Evolutionary conservation across 2,113 vertebrate species (phyloP).

Genomic region (Phainopepla nitens): DNA sequence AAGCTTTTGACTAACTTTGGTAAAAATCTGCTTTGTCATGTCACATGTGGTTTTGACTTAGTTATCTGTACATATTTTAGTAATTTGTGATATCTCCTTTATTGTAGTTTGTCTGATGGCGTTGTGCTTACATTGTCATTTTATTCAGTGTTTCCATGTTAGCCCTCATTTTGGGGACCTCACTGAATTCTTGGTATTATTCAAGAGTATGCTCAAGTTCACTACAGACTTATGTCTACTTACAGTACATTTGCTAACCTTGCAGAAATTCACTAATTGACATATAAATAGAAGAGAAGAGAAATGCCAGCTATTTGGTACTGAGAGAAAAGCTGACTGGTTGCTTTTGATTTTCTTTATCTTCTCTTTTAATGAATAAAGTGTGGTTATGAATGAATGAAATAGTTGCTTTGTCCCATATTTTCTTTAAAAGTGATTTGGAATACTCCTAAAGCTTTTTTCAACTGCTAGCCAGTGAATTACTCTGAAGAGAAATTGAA

Average conservation of each 20-base stretch:
- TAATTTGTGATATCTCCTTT: background rate
- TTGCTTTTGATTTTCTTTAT: background rate
- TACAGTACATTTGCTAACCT: background rate
- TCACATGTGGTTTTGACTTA: background rate
- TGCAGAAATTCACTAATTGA: background rate
- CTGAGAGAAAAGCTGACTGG: background rate
- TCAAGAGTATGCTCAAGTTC: background rate
- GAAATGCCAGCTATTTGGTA: background rate
- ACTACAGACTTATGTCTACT: background rate
- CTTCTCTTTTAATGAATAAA: background rate
- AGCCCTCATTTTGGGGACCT: background rate
- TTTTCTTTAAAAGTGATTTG: background rate
- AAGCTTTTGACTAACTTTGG: background rate
- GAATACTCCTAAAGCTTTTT: background rate
- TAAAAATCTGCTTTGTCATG: background rate
- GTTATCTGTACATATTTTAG: background rate
- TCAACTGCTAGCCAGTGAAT: background rate
- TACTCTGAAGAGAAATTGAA: background rate
- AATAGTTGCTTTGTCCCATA: background rate
- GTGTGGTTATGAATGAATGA: background rate
- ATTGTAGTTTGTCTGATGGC: background rate
- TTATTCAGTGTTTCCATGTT: background rate
- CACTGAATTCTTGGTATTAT: background rate
- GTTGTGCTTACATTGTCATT: background rate
- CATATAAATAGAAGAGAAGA: background rate